Percentiles rank a stretch among this genome's conserved stretches.
These are phyloP conservation scores for Rhyacichthys aspro DNA, from an alignment of 2,797 vertebrate genomes.

Conservation along the genomic window DNA sequence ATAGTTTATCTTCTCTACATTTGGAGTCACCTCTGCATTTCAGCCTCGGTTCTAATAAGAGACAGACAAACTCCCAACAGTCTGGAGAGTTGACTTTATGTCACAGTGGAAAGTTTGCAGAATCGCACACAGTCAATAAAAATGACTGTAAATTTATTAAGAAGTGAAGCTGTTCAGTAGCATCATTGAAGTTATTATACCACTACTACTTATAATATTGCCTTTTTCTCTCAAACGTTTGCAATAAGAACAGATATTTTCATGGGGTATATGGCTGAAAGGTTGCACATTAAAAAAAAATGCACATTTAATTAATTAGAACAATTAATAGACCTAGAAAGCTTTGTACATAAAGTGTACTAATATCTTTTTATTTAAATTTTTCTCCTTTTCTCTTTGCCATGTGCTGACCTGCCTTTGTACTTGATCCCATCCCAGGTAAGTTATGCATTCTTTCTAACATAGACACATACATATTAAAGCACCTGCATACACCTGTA, in stretches of 20 bases:
- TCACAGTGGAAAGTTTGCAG: constrained; percentile 33
- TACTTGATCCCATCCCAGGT: constrained; percentile 8
- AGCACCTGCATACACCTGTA: constrained; percentile 1
- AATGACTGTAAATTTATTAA: constrained; percentile 20
- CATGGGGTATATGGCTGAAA: no score
- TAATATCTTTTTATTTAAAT: neutral
- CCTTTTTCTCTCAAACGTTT: no score
- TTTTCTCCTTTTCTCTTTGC: neutral
- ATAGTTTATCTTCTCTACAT: constrained; percentile 41
- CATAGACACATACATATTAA: neutral
- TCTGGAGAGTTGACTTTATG: constrained; percentile 19
- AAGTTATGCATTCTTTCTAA: neutral
- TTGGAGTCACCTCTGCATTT: constrained; percentile 9
- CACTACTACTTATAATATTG: no score
- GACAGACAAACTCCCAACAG: constrained; percentile 5
- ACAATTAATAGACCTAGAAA: no score
- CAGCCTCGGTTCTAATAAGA: constrained; percentile 10
- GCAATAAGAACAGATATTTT: no score
- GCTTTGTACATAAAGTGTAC: neutral
- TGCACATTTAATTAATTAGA: no score
- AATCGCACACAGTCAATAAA: constrained; percentile 45
- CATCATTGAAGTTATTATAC: neutral
- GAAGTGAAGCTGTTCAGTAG: constrained; percentile 11
- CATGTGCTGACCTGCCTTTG: constrained; percentile 10
- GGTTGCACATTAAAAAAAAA: no score